A percentile compares a stretch with the other conserved stretches of the same genome.
phyloP scores from a whole-genome alignment of 2,888 invertebrate species.

The Nemurella pictetii region DNA sequence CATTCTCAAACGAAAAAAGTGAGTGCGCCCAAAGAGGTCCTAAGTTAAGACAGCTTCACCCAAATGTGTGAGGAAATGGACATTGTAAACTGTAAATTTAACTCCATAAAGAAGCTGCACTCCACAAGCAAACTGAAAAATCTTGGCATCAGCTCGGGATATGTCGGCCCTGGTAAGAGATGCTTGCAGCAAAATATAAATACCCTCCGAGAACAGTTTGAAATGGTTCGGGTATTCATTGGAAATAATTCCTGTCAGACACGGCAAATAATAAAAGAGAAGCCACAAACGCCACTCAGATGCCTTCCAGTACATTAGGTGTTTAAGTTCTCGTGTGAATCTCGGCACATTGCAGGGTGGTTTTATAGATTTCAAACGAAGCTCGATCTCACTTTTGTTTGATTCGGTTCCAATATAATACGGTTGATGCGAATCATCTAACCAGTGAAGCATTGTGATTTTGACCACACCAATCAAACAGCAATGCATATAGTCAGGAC shows the following conservation, averaged over 20 bases:
- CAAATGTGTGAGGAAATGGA: constrained; percentile 32
- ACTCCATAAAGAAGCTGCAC: constrained; percentile 22
- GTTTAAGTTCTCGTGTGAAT: constrained; percentile 22
- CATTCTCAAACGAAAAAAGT: constrained; percentile 31
- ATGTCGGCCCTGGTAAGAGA: constrained; percentile 12
- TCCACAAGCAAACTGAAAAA: constrained; percentile 18
- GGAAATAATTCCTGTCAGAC: constrained; percentile 25
- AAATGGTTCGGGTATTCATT: constrained; percentile 28
- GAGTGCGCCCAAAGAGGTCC: constrained; percentile 35
- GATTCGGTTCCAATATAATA: neutral
- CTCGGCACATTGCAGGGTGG: constrained; percentile 26
- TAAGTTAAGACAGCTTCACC: constrained; percentile 22
- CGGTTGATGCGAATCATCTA: neutral
- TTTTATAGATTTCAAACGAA: neutral
- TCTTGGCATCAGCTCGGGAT: constrained; percentile 7
- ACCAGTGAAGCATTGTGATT: neutral
- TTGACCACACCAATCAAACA: neutral
- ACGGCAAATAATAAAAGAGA: constrained; percentile 31
- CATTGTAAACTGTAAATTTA: constrained; percentile 20
- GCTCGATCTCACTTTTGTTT: neutral
- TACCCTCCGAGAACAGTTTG: constrained; percentile 16
- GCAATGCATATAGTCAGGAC: constrained; percentile 1
- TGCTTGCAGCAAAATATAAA: constrained; percentile 22
- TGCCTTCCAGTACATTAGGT: constrained; percentile 32
- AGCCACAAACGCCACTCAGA: constrained; percentile 36